Conservation (phyloP, 1,140 invertebrate genomes). For the Nymphalis io region DNA sequence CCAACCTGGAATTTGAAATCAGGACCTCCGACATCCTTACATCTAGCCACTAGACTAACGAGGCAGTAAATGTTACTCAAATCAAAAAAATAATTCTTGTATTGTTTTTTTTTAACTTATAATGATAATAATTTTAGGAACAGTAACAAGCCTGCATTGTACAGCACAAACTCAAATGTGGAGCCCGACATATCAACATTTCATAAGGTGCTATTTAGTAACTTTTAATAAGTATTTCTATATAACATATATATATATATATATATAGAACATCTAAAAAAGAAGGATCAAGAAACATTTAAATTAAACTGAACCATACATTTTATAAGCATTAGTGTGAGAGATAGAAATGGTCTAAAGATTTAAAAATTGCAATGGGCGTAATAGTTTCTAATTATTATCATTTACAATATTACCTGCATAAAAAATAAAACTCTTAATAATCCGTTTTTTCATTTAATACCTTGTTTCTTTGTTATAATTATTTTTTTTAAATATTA, state of each 20-base stretch:
- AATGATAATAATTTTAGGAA: constrained; percentile 56
- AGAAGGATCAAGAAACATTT: constrained; percentile 4
- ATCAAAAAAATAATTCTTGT: no score
- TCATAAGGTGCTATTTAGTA: constrained; percentile 78
- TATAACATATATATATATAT: no score
- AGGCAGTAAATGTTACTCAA: no score
- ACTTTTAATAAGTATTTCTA: constrained; percentile 49
- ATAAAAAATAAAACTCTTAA: no score
- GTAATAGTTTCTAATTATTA: no score
- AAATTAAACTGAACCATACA: background rate
- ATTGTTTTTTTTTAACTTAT: constrained; percentile 17
- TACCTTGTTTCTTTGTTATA: no score
- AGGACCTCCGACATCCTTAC: no score
- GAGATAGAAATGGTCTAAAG: background rate
- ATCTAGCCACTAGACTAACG: no score
- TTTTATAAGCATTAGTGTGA: background rate
- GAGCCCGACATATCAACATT: constrained; percentile 78
- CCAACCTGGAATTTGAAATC: no score
- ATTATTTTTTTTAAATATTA: no score
- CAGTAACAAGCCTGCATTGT: constrained; percentile 62
- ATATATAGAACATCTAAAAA: background rate
- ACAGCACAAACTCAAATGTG: constrained; percentile 77
- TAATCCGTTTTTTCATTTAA: no score
- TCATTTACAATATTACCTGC: no score
- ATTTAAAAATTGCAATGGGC: background rate